A percentile compares a stretch with the other conserved stretches of the same genome.
Evolutionary conservation across 2,113 vertebrate genomes (phyloP).

Genomic region (Laticauda colubrina): DNA sequence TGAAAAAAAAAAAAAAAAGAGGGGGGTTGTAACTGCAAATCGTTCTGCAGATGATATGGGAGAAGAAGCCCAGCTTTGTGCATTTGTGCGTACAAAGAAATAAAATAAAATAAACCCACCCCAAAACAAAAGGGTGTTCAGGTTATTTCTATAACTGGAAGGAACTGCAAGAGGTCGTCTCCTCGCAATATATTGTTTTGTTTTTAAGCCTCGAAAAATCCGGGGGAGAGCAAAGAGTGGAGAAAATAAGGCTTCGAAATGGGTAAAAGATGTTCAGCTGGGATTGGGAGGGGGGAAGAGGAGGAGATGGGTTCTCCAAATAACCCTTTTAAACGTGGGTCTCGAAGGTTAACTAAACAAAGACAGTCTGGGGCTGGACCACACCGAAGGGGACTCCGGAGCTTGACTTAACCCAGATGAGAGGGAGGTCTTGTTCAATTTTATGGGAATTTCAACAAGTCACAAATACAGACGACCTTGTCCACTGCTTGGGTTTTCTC

Average conservation of each 20-base stretch:
- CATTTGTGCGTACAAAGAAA: not conserved
- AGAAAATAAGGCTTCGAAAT: slow-evolving; percentile 62
- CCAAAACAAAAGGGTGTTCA: not conserved
- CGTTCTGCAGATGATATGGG: rapidly evolving
- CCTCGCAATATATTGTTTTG: not conserved
- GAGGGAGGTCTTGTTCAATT: slow-evolving; percentile 81
- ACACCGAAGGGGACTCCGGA: slow-evolving; percentile 84
- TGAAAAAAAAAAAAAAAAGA: slow-evolving; percentile 12
- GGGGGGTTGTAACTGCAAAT: not conserved
- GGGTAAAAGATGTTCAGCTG: slow-evolving; percentile 72
- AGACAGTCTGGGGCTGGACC: slow-evolving; percentile 87
- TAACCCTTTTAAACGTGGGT: slow-evolving; percentile 84
- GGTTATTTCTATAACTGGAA: not conserved
- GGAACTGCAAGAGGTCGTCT: slow-evolving; percentile 8
- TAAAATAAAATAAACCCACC: too few relatives aligned
- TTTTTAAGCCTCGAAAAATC: not conserved
- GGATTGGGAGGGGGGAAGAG: slow-evolving; percentile 34
- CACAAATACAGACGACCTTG: slow-evolving; percentile 68
- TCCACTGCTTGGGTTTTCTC: slow-evolving; percentile 41
- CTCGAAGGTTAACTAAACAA: slow-evolving; percentile 93
- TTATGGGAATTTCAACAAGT: slow-evolving; percentile 83
- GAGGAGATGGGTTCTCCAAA: slow-evolving; percentile 70
- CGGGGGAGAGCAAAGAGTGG: not conserved
- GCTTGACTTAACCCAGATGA: slow-evolving; percentile 79
- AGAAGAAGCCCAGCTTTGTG: not conserved